Percentiles rank a stretch among this genome's conserved stretches.
Evolutionary conservation across 2,797 vertebrate species (phyloP).

Genomic region (Mus caroli): DNA sequence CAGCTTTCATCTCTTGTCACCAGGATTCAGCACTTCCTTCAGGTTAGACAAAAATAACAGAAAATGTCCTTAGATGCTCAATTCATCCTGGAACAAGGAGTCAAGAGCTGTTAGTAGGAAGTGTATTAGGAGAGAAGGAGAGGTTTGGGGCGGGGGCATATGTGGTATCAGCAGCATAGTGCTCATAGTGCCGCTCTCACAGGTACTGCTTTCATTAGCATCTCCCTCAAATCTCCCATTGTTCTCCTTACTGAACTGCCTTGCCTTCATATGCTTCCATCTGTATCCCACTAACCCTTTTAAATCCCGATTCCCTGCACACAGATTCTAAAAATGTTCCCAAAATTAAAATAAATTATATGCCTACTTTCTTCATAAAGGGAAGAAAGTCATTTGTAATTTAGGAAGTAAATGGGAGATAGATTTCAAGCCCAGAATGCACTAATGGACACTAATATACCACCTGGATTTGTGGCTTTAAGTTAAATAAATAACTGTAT

Average conservation of each 20-base stretch:
- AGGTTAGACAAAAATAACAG: slow-evolving; percentile 66
- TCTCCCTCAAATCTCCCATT: slow-evolving; percentile 14
- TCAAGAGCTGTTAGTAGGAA: neutral
- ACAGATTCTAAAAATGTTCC: slow-evolving; percentile 27
- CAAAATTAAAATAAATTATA: slow-evolving; percentile 64
- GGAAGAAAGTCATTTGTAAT: slow-evolving; percentile 50
- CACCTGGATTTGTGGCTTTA: slow-evolving; percentile 74
- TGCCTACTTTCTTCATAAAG: slow-evolving; percentile 30
- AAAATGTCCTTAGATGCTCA: neutral
- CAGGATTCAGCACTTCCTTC: slow-evolving; percentile 49
- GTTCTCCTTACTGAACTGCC: slow-evolving; percentile 44
- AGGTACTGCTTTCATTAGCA: slow-evolving; percentile 69
- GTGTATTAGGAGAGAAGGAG: slow-evolving; percentile 10
- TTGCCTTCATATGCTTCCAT: slow-evolving; percentile 43
- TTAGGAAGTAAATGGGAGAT: slow-evolving; percentile 61
- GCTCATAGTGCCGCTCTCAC: neutral
- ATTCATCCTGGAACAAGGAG: slow-evolving; percentile 26
- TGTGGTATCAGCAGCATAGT: slow-evolving; percentile 60
- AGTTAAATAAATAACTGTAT: slow-evolving; percentile 82
- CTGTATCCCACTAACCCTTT: neutral
- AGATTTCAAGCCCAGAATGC: slow-evolving; percentile 10
- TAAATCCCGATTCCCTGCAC: slow-evolving; percentile 3
- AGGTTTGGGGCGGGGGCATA: neutral
- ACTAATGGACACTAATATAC: slow-evolving; percentile 66
- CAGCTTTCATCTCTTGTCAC: slow-evolving; percentile 3